phyloP scores from a whole-genome alignment of 2,888 invertebrate genomes.

The Cosmia trapezina region DNA sequence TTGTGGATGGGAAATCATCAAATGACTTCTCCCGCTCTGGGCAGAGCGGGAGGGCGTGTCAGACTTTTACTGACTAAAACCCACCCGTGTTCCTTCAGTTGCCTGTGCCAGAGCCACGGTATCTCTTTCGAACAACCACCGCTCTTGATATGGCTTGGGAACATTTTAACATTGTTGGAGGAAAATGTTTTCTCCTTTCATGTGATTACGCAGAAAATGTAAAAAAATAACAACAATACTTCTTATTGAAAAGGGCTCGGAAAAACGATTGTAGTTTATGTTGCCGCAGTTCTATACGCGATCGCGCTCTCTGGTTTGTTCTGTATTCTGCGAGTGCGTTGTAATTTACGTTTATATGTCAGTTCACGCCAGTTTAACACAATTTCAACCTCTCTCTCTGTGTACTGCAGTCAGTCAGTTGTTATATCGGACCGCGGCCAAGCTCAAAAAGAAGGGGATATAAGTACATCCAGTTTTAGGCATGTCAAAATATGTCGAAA shows the following conservation, averaged over 20 bases:
- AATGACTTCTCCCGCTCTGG: too few relatives aligned
- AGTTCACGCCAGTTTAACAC: constrained; percentile 33
- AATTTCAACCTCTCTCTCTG: constrained; percentile 31
- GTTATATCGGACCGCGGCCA: background rate
- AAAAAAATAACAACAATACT: background rate
- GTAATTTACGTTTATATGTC: constrained; percentile 25
- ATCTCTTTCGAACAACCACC: too few relatives aligned
- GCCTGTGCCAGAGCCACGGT: too few relatives aligned
- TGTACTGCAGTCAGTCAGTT: background rate
- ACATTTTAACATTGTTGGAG: background rate
- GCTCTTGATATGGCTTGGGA: background rate
- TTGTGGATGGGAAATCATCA: too few relatives aligned
- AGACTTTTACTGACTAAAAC: too few relatives aligned
- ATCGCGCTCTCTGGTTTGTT: constrained; percentile 17
- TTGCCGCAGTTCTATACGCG: background rate
- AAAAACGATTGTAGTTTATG: background rate
- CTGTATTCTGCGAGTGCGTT: constrained; percentile 24
- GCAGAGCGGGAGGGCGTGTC: too few relatives aligned
- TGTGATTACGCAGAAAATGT: background rate
- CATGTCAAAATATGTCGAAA: background rate
- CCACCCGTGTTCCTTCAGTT: too few relatives aligned
- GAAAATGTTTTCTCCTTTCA: background rate
- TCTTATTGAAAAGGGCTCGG: background rate
- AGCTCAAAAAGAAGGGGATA: background rate
- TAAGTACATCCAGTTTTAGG: background rate